A percentile compares a stretch with the other conserved stretches of the same genome.
Evolutionary conservation across 2,888 invertebrate species (phyloP).

Genomic region (Clunio marinus): DNA sequence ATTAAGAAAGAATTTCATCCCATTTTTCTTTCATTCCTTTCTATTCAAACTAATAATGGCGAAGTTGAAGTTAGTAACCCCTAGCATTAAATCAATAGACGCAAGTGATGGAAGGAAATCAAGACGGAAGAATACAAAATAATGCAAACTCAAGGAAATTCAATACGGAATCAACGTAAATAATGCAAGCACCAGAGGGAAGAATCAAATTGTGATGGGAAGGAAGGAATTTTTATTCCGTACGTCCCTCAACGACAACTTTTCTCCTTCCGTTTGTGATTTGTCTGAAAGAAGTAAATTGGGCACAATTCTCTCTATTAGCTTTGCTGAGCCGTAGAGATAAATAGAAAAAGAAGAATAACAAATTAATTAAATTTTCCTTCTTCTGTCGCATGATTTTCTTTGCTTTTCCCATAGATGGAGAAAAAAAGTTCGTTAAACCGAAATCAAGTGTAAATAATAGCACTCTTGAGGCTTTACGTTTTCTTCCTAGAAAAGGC

Average conservation of each 20-base stretch:
- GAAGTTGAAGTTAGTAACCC: no score
- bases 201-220: background rate
- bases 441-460: background rate
- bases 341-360: background rate
- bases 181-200: background rate
- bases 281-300: background rate
- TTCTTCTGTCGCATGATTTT: background rate
- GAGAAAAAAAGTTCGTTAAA: background rate
- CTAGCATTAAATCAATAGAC: no score
- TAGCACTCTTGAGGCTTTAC: no score
- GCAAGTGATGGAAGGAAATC: constrained; percentile 13
- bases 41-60: no score
- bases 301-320: background rate
- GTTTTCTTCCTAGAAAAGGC: no score
- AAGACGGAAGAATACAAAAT: constrained; percentile 9
- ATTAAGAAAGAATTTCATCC: no score
- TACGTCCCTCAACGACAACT: no score
- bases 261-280: background rate
- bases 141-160: background rate
- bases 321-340: background rate
- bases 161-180: background rate
- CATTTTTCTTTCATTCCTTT: no score
- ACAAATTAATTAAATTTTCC: constrained; percentile 2
- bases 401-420: background rate
- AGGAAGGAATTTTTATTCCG: background rate